Conservation (phyloP, 2,797 vertebrate species). For the Sebastiscus tertius region DNA sequence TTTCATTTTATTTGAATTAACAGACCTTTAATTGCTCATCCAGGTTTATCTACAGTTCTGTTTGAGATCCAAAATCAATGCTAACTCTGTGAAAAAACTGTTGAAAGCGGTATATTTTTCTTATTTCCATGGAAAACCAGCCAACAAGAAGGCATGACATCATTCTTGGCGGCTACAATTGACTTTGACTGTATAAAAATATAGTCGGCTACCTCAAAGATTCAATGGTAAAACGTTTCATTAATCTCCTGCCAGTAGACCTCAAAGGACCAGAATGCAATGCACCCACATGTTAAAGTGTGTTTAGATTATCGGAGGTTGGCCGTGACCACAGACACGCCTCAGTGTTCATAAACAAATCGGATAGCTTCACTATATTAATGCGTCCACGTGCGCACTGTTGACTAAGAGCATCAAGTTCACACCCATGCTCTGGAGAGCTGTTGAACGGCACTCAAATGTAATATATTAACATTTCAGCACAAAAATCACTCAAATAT, state of each 20-base stretch:
- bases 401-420: conserved; percentile 28
- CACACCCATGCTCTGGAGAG: conserved; percentile 44
- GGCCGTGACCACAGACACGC: conserved; percentile 43
- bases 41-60: background rate
- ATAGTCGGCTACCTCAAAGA: background rate
- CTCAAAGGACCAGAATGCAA: conserved; percentile 17
- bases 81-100: background rate
- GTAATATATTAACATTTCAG: background rate
- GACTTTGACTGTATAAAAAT: background rate
- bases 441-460: background rate
- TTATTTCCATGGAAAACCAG: background rate
- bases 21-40: background rate
- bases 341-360: conserved; percentile 39
- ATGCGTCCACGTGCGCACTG: conserved; percentile 1
- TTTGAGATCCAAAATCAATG: background rate
- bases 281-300: conserved; percentile 17
- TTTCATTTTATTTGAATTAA: background rate
- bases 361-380: conserved; percentile 31
- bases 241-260: conserved; percentile 7
- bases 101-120: background rate
- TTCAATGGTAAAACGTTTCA: background rate
- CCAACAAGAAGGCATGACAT: background rate
- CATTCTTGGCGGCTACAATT: background rate
- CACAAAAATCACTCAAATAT: background rate
- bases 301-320: conserved; percentile 40